Evolutionary conservation across 2,113 vertebrate genomes (phyloP), one percentile per base, ranked within the genome.

Genomic region (Sigmodon hispidus): DNA sequence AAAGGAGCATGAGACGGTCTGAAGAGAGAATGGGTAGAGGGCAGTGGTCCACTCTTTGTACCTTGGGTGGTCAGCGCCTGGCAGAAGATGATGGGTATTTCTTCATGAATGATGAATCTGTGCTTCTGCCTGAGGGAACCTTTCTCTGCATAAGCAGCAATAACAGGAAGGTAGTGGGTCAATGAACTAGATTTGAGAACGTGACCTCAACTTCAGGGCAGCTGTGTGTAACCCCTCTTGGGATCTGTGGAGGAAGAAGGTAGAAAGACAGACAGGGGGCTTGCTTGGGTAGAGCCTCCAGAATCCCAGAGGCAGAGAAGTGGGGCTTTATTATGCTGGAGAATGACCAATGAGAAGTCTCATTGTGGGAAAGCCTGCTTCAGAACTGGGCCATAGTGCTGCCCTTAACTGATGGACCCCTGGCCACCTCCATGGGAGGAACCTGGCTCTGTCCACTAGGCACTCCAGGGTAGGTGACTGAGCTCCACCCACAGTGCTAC

Each of bases 381-480:
- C 12, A 1, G 34, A 70, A n/a, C 36, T n/a, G n/a, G 15, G 11
- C 65, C 7, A 12, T 2, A 11, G 50, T 16, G 52, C 21, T 63
- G 67, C 69, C 24, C 43, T 65, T n/a, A 87, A 55, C 12, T 75
- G 57, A 34, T 50, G 57, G 77, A 34, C 13, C 34, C 69, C 50
- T 45, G 48, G 12, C 50, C 12, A 21, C 15, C 31, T n/a, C 29
- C 48, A 16, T 24, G 40, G 11, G 21, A n/a, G 59, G 50, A 48
- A 43, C 21, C 12, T 1, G 6, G 29, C 52, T 19, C 76, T 31
- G n/a, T 43, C 31, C 0, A 0, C 17, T 5, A 17, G 9, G 29
- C 2, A n/a, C 40, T 3, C 29, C 11, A 36, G 40, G 15, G 16
- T 45, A 19, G 34, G 34, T 10, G 4, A 10, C 34, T 5, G 26